Percentiles rank a stretch among this genome's conserved stretches.
Evolutionary conservation across 2,888 invertebrate genomes (phyloP).

Genomic region (Philereme transversata): DNA sequence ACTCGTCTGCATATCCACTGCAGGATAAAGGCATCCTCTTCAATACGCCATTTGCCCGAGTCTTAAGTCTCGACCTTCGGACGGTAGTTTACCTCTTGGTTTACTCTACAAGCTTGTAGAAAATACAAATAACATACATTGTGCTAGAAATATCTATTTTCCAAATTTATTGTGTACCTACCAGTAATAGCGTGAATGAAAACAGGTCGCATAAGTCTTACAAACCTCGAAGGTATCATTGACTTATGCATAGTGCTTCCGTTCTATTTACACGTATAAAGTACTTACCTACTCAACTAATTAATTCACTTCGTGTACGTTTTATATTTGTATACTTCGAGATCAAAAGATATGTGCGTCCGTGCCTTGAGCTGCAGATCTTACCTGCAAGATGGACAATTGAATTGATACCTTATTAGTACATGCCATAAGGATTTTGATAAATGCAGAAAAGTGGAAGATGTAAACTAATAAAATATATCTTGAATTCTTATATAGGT

Average conservation of each 20-base stretch:
- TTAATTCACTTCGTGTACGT: conserved; percentile 68
- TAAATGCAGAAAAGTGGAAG: conserved; percentile 5
- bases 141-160: no score
- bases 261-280: conserved; percentile 79
- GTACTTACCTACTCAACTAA: conserved; percentile 57
- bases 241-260: conserved; percentile 68
- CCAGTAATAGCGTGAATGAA: conserved; percentile 8
- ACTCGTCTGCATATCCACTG: no score
- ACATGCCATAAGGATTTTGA: conserved; percentile 8
- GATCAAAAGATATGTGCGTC: conserved; percentile 76
- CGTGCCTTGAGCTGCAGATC: conserved; percentile 47
- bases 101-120: no score
- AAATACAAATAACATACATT: no score
- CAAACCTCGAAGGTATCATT: conserved; percentile 49
- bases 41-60: no score
- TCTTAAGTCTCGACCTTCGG: no score
- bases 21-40: no score
- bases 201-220: conserved; percentile 6
- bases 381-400: conserved; percentile 19
- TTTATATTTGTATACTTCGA: conserved; percentile 38
- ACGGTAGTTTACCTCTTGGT: no score
- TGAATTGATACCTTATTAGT: conserved; percentile 28
- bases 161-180: no score
- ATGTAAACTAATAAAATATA: conserved; percentile 12
- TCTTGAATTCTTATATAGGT: conserved; percentile 8